Conservation (phyloP, 2,113 vertebrate genomes). For the Ceyx melanurus region DNA sequence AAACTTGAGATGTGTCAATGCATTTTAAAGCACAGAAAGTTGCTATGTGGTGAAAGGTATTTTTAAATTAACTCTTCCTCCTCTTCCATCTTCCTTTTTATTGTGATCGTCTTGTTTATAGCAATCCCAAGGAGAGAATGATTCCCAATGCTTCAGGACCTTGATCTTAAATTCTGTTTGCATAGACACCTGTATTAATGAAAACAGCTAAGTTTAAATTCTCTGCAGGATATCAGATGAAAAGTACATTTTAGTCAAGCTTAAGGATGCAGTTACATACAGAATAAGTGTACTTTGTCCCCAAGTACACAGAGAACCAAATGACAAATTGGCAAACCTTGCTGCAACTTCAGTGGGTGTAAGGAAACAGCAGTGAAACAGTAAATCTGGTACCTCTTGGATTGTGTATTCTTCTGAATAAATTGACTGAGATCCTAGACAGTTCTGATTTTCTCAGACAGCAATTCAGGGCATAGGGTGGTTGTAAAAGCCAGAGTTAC, state of each 20-base stretch:
- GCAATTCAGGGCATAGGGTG: not conserved
- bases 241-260: slow-evolving; percentile 11
- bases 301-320: not conserved
- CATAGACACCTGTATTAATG: not conserved
- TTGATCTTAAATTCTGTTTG: slow-evolving; percentile 35
- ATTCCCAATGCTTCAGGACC: not conserved
- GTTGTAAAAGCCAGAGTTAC: not conserved
- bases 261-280: not conserved
- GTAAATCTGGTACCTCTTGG: not conserved
- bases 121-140: not conserved
- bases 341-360: not conserved
- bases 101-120: not conserved
- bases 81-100: not conserved
- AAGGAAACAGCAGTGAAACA: not conserved
- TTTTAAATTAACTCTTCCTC: not conserved
- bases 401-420: not conserved
- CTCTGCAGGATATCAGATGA: not conserved
- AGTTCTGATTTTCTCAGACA: not conserved
- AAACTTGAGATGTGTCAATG: not conserved
- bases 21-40: not conserved
- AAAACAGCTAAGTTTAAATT: not conserved
- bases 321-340: not conserved
- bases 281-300: not conserved
- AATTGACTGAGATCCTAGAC: not conserved
- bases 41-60: not conserved